Evolutionary conservation across 2,888 invertebrate species (phyloP).

Genomic region (Nephrotoma guestfalica): DNA sequence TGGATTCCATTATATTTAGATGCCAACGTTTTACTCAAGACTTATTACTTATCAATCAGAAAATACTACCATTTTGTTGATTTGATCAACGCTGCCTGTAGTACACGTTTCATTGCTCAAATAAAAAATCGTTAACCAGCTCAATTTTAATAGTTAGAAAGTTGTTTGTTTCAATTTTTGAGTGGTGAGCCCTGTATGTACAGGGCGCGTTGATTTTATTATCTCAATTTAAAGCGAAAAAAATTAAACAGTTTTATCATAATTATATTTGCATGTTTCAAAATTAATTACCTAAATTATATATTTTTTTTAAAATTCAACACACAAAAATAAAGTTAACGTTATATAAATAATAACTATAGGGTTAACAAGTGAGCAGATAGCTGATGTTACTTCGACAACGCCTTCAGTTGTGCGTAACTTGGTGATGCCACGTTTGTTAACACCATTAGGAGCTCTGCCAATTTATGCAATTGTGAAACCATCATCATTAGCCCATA

Average conservation of each 20-base stretch:
- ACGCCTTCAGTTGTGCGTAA: slow-evolving; percentile 10
- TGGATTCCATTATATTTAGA: neutral
- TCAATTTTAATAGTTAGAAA: neutral
- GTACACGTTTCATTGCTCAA: neutral
- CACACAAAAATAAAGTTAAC: neutral
- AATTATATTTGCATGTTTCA: neutral
- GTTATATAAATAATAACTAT: neutral
- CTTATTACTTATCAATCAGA: neutral
- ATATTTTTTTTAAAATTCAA: neutral
- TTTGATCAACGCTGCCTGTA: neutral
- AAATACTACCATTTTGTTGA: neutral
- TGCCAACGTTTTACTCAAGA: neutral
- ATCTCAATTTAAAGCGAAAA: neutral
- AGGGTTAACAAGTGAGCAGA: neutral
- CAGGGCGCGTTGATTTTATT: neutral
- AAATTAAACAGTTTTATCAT: neutral
- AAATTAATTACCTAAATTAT: neutral
- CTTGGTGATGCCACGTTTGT: slow-evolving; percentile 15
- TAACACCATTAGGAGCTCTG: slow-evolving; percentile 14
- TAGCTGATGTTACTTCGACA: neutral
- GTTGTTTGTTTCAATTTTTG: neutral
- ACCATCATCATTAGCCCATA: slow-evolving; percentile 14
- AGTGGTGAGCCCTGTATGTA: neutral
- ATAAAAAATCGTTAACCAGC: neutral
- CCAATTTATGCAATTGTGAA: slow-evolving; percentile 16